Evolutionary conservation across 2,113 vertebrate species (phyloP), one percentile per base, ranked within the genome.

Genomic region (Columbina picui): DNA sequence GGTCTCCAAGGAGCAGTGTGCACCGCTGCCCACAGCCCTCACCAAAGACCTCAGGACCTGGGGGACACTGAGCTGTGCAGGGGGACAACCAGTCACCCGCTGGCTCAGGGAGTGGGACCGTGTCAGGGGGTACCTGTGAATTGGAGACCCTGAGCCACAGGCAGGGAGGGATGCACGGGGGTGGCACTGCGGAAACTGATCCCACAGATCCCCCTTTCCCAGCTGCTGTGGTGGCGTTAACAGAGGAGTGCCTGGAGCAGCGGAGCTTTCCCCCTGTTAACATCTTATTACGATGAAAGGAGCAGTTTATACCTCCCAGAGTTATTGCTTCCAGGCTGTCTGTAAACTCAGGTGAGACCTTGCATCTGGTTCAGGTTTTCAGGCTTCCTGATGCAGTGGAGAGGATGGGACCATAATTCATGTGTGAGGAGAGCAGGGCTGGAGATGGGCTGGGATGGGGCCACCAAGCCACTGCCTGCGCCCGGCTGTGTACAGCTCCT

Each of bases 251-350:
- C 89, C 73, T 32, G 82, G 43, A 92, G 93, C 85, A 89, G 71
- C 1, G 3, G 68, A 60, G 89, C 84, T 93, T 86, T 93, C 61
- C 81, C 32, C 45, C 96, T 26, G 22, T 96, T 96, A 96, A 95
- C 92, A 89, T 93, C 90, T 81, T 60, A 60, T 94, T 96, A 93
- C 0, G 83, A 96, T 90, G 93, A 96, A 95, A 96, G 83, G 68
- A 34, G 6, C 52, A 45, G 64, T 92, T 87, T 78, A 41, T 88
- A 57, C 93, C 90, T 93, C 85, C 53, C 49, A 7, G 68, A 96
- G 83, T 95, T 95, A 96, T 57, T 93, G 83, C 88, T 96, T 96
- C 95, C 93, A 95, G 95, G 52, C 90, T 86, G 68, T 34, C 96
- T 89, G 90, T 91, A 87, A 95, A 84, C 60, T 71, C 92, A 90